Evolutionary conservation across 2,888 invertebrate species (phyloP), one percentile per base, ranked within the genome.

Genomic region (Acrobeloides nanus): DNA sequence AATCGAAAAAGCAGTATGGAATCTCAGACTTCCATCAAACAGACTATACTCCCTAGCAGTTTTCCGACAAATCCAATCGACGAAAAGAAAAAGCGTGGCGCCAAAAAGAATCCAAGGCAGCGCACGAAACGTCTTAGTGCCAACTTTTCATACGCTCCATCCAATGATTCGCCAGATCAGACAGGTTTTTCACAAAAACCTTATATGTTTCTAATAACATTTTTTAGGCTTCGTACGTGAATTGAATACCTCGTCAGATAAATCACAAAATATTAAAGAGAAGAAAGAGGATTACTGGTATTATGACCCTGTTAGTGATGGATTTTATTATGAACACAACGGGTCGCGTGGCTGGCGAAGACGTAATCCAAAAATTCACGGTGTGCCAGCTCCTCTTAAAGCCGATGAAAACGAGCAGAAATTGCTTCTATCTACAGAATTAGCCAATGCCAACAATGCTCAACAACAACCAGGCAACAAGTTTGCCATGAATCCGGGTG

Each of bases 291-390:
- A 56, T 39, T 57, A 57, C 33, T 57, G 57, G 56, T 57, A 65
- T 47, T 71, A 72, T 48, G 71, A 71, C 46, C 59, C 59, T 4
- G 58, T 59, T n/a, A 58, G 64, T 31, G 67, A 70, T 44, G 71
- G 71, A 12, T 71, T 68, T 54, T 71, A 69, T 45, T 71, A 71
- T 50, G 71, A 71, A 47, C 65, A 66, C 53, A 68, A 64, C 43
- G 71, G 71, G 15, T 50, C 57, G n/a, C 56, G 60, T 20, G 60
- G 60, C 21, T 59, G 60, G 60, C 52, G 59, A 23, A 59, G 64
- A 37, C 46, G 63, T 8, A 62, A 59, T 33, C 46, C 53, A 23
- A 59, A 62, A 34, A 26, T 62, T 24, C 55, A 58, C 20, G 48
- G 53, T 1, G 18, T 27, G 46, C 45, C 45, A 10, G 18, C 15